Evolutionary conservation across 2,113 vertebrate genomes (phyloP).

Genomic region (Callipepla californica): DNA sequence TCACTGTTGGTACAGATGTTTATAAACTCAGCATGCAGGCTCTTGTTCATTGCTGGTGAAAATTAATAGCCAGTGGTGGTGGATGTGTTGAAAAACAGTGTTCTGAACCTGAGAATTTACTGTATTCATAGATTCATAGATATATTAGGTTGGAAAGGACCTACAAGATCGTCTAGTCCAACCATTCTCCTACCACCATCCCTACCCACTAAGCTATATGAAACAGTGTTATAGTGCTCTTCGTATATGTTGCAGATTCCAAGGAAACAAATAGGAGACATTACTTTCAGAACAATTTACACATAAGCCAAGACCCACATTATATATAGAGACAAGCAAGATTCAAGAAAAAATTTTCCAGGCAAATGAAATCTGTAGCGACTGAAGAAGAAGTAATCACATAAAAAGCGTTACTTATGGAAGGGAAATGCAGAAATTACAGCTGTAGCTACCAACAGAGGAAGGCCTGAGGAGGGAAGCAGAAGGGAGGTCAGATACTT

Average conservation of each 20-base stretch:
- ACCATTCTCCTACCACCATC: no score
- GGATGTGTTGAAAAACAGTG: no score
- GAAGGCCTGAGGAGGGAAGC: neutral
- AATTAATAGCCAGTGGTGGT: no score
- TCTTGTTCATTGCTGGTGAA: no score
- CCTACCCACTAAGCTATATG: neutral
- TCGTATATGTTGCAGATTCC: neutral
- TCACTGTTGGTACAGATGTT: no score
- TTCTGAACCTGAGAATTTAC: no score
- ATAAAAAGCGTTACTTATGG: neutral
- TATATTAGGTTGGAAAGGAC: no score
- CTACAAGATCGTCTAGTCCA: no score
- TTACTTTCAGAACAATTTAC: neutral
- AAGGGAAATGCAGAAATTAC: constrained; percentile 17
- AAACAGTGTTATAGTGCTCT: neutral
- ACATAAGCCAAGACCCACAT: neutral
- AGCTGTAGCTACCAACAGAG: neutral
- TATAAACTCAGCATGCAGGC: no score
- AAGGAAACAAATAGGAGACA: neutral
- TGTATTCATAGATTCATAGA: no score
- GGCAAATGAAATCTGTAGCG: neutral
- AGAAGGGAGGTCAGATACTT: constrained; percentile 4
- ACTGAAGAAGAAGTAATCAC: neutral
- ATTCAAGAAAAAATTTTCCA: neutral
- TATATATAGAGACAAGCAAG: neutral